Percentiles rank a stretch among this genome's conserved stretches.
Conservation (phyloP, 92 coral and sea anemone genomes). For the Montipora capitata region DNA sequence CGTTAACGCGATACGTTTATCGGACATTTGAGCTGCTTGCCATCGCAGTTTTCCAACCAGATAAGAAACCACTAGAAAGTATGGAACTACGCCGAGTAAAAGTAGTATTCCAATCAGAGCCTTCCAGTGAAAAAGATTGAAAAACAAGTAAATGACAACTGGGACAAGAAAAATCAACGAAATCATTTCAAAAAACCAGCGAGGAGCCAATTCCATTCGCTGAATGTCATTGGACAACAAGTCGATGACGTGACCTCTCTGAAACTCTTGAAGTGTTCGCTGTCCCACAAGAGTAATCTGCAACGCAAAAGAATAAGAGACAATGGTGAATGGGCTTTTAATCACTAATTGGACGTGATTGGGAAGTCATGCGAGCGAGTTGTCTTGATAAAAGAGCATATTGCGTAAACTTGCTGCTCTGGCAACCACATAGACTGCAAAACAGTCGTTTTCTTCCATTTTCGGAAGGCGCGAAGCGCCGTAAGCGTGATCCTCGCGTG, state of each 20-base stretch:
- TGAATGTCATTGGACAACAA: constrained; percentile 1
- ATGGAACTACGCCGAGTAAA: neutral
- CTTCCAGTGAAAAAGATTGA: neutral
- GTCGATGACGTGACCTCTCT: neutral
- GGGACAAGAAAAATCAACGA: neutral
- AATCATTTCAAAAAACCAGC: neutral
- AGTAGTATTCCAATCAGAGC: neutral
- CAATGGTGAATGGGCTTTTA: neutral
- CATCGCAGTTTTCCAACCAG: neutral
- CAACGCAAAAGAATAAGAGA: neutral
- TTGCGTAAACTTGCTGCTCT: too few species aligned
- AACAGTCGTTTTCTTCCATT: too few species aligned
- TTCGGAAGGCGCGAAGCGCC: too few species aligned
- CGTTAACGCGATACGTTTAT: neutral
- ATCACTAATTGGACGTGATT: too few species aligned
- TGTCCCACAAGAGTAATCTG: neutral
- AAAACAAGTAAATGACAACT: neutral
- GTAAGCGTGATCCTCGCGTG: too few species aligned
- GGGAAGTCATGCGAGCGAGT: too few species aligned
- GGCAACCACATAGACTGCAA: too few species aligned
- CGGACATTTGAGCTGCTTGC: neutral
- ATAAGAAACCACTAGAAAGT: neutral
- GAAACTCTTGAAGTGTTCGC: neutral
- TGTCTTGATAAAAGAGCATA: too few species aligned
- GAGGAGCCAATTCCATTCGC: neutral